Evolutionary conservation across 2,797 vertebrate species (phyloP).

Genomic region (Sebastes oblongus): DNA sequence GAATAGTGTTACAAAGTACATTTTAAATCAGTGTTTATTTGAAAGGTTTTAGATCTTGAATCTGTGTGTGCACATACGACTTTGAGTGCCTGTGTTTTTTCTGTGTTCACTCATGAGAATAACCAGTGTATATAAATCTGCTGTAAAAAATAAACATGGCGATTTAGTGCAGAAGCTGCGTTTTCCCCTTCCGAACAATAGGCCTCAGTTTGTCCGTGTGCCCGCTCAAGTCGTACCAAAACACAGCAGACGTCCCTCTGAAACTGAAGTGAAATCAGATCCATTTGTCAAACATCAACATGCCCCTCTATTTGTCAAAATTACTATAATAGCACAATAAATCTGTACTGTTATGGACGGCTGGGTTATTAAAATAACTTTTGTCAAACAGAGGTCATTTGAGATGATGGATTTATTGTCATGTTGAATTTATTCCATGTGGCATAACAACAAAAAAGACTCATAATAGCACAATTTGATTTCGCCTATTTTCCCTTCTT

Average conservation of each 20-base stretch:
- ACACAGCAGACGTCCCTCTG: constrained; percentile 49
- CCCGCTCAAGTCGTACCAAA: constrained; percentile 48
- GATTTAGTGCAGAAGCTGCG: constrained; percentile 55
- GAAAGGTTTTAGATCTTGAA: constrained; percentile 2
- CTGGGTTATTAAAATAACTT: constrained; percentile 42
- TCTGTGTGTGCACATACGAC: background rate
- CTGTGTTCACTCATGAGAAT: constrained; percentile 54
- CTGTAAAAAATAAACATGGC: constrained; percentile 67
- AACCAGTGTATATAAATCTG: constrained; percentile 64
- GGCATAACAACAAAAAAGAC: background rate
- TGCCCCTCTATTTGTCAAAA: constrained; percentile 47
- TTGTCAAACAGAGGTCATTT: constrained; percentile 33
- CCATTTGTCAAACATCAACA: constrained; percentile 62
- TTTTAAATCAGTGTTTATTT: constrained; percentile 26
- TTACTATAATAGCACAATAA: constrained; percentile 58
- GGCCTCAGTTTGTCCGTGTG: constrained; percentile 54
- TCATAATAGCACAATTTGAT: background rate
- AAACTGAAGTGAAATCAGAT: constrained; percentile 67
- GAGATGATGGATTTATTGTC: constrained; percentile 10
- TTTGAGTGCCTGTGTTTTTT: background rate
- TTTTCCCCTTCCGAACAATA: constrained; percentile 60
- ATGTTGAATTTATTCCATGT: constrained; percentile 10
- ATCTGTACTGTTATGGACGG: constrained; percentile 28
- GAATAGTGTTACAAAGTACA: background rate
- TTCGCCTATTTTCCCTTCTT: background rate